A percentile compares a stretch with the other conserved stretches of the same genome.
phyloP scores from a whole-genome alignment of 2,113 vertebrate species.

The Clupea harengus region DNA sequence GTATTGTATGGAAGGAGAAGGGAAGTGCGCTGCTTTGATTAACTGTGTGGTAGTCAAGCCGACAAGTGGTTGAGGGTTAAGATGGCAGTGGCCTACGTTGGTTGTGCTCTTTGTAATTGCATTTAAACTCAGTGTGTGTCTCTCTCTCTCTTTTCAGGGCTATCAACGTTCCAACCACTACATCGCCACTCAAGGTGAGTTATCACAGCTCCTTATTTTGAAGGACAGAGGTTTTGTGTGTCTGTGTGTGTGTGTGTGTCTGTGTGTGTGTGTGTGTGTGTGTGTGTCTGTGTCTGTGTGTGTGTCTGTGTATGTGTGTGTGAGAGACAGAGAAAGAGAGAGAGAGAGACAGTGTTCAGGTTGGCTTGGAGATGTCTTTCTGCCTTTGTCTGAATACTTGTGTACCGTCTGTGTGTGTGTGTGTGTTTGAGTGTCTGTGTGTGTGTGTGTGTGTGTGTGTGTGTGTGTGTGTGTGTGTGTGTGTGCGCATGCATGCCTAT shows the following conservation, averaged over 20 bases:
- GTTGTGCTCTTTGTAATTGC: not conserved
- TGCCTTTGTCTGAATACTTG: too few species aligned
- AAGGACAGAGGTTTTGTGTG: not conserved
- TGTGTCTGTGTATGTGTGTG: slow-evolving; percentile 3
- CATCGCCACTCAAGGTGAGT: slow-evolving; percentile 96
- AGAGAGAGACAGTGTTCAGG: too few species aligned
- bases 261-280: not conserved
- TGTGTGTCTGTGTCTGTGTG: not conserved
- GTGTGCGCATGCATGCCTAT: too few species aligned
- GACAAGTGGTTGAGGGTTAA: not conserved
- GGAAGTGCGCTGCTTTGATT: not conserved
- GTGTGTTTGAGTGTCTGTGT: not conserved
- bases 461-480: not conserved
- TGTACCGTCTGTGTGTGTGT: slow-evolving; percentile 1
- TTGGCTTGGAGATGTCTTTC: too few species aligned
- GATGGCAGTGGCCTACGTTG: not conserved
- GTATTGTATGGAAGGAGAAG: not conserved
- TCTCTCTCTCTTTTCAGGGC: slow-evolving; percentile 71
- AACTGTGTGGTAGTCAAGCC: not conserved
- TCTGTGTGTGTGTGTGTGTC: not conserved
- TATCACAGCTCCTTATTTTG: not conserved
- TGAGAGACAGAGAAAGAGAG: too few species aligned
- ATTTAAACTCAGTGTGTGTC: not conserved
- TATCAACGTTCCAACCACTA: slow-evolving; percentile 97
- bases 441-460: slow-evolving; percentile 12